Conservation (phyloP, 1,140 invertebrate genomes). For the Tetragonula clypearis region DNA sequence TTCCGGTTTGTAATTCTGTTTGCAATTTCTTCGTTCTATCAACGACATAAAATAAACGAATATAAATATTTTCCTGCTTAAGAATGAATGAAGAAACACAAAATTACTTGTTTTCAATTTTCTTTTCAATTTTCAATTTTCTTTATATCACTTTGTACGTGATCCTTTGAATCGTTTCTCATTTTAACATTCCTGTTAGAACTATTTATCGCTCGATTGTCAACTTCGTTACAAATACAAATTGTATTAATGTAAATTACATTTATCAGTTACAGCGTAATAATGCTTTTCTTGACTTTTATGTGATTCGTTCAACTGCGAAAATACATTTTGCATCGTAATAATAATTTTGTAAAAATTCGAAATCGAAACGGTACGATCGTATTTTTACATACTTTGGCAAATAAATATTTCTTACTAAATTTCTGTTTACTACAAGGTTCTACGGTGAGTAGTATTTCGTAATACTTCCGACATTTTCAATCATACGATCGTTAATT, state of each 20-base stretch:
- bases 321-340: conserved; percentile 64
- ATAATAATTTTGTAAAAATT: conserved; percentile 25
- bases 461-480: conserved; percentile 63
- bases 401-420: conserved; percentile 60
- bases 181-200: conserved; percentile 46
- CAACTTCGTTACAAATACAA: conserved; percentile 60
- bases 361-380: not conserved
- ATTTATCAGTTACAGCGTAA: conserved; percentile 55
- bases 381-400: conserved; percentile 56
- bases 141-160: conserved; percentile 61
- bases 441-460: conserved; percentile 47
- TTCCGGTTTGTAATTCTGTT: conserved; percentile 57
- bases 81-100: not conserved
- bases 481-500: conserved; percentile 63
- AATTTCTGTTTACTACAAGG: conserved; percentile 60
- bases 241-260: conserved; percentile 56
- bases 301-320: conserved; percentile 62
- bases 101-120: conserved; percentile 73
- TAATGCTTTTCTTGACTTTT: conserved; percentile 57
- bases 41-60: conserved; percentile 10
- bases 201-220: conserved; percentile 43
- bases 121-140: conserved; percentile 60
- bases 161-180: conserved; percentile 58
- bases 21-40: conserved; percentile 51
- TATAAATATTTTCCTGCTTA: too few relatives aligned